phyloP scores from a whole-genome alignment of 2,888 invertebrate species.

The Ptychoptera contaminata region DNA sequence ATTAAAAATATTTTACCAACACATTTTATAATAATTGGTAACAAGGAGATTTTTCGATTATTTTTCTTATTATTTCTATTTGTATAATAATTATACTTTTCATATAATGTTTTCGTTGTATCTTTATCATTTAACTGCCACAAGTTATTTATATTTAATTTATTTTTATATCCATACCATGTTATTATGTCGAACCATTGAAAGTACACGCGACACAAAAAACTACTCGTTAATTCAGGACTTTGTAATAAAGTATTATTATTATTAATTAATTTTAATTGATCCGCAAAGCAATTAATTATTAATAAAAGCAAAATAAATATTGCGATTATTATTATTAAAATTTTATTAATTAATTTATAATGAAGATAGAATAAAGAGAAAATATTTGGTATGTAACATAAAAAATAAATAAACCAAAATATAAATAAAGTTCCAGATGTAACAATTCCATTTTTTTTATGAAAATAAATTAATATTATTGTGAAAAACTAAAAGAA shows the following conservation, averaged over 20 bases:
- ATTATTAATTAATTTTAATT: not conserved
- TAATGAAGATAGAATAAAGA: not conserved
- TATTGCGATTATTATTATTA: not conserved
- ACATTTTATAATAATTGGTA: not conserved
- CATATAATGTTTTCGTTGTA: conserved; percentile 27
- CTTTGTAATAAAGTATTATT: conserved; percentile 20
- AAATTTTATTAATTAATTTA: not conserved
- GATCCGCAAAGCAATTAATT: conserved; percentile 3
- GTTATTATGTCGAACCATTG: conserved; percentile 38
- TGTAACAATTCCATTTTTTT: conserved; percentile 2
- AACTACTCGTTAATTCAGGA: conserved; percentile 36
- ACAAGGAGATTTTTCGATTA: not conserved
- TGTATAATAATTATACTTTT: conserved; percentile 27
- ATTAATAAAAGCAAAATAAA: not conserved
- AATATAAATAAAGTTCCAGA: conserved; percentile 2
- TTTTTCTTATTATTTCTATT: conserved; percentile 12
- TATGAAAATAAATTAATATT: not conserved
- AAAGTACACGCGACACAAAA: conserved; percentile 35
- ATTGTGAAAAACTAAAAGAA: too few species aligned
- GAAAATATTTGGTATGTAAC: conserved; percentile 1
- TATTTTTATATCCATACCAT: conserved; percentile 33
- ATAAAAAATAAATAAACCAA: not conserved
- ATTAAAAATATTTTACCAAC: not conserved
- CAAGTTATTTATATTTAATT: conserved; percentile 34
- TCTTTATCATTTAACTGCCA: conserved; percentile 37